Percentiles rank a stretch among this genome's conserved stretches.
phyloP scores from a whole-genome alignment of 1,140 invertebrate genomes.

The Danaus plexippus region DNA sequence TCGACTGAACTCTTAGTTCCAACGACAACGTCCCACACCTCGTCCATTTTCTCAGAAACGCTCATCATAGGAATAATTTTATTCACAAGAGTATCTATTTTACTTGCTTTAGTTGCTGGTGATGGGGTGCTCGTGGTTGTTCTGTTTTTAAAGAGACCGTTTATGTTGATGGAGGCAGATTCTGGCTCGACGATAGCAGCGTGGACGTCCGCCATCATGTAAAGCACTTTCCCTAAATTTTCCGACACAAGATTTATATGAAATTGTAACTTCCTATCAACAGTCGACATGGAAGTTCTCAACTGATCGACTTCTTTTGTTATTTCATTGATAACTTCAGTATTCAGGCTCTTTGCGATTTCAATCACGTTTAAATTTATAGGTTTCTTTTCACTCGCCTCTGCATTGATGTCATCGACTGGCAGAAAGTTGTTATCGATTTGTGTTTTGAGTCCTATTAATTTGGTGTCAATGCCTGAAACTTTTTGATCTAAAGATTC shows the following conservation, averaged over 20 bases:
- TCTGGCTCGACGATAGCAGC: slow-evolving; percentile 82
- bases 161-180: slow-evolving; percentile 63
- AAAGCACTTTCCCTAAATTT: slow-evolving; percentile 82
- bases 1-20: slow-evolving; percentile 89
- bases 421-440: slow-evolving; percentile 85
- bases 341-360: slow-evolving; percentile 83
- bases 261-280: slow-evolving; percentile 87
- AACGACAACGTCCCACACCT: slow-evolving; percentile 90
- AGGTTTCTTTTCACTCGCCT: slow-evolving; percentile 88
- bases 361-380: slow-evolving; percentile 85
- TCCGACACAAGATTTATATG: slow-evolving; percentile 87
- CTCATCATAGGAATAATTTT: slow-evolving; percentile 86
- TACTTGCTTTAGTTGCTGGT: slow-evolving; percentile 76
- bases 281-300: slow-evolving; percentile 80
- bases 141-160: slow-evolving; percentile 62
- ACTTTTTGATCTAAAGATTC: slow-evolving; percentile 85
- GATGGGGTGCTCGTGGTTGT: slow-evolving; percentile 70
- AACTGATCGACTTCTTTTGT: slow-evolving; percentile 82
- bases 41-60: slow-evolving; percentile 91
- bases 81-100: slow-evolving; percentile 82
- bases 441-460: slow-evolving; percentile 84
- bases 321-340: slow-evolving; percentile 82
- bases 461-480: slow-evolving; percentile 83
- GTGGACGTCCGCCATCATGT: slow-evolving; percentile 85
- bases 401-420: slow-evolving; percentile 85